Base-by-base conservation (phyloP, 2,797 vertebrate genomes). In the Clamator glandarius region DNA sequence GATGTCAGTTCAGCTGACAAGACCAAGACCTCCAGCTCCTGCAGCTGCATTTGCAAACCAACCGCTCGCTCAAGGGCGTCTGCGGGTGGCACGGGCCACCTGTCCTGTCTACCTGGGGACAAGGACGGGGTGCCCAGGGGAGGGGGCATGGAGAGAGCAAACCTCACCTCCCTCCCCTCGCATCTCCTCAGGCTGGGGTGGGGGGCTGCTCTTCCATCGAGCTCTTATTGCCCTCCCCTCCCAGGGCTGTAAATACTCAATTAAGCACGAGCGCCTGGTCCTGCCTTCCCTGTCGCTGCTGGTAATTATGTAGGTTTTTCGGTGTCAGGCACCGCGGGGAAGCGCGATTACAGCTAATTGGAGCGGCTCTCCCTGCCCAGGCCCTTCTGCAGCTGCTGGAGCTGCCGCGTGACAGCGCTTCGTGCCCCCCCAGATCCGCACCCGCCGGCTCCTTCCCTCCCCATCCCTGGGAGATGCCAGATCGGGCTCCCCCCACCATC, bases 241-340 rank as follows among this genome's bases (percentile, higher is more conserved):
- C 70, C 69, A 36, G 85, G 76, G 94, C 96, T 96, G 97, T 97
- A 97, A 97, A 97, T 96, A 97, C 97, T 97, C 96, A 97, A 97
- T 97, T 97, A 97, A 95, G 92, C 94, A 64, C 41, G 74, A 88
- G 96, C 80, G 87, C 88, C 83, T 84, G 87, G 93, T 95, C 95
- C 96, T 95, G 94, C 95, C 96, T 96, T 83, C 77, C 89, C 92
- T 73, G 94, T 90, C 76, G 82, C 94, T 95, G 96, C 91, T 67
- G 95, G 96, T 97, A 97, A 97, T 97, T 96, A 97, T 95, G 96
- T 92, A 87, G 94, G 97, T 96, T 97, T 97, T 97, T 93, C 90
- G 63, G 84, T 96, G 96, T 95, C 96, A 96, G 95, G 94, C 87
- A 46, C 95, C 76, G 85, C 87, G 54, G 96, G 96, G 93, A 96